Evolutionary conservation across 2,888 invertebrate species (phyloP), one percentile per base, ranked within the genome.

Genomic region (Lampropteryx suffumata): DNA sequence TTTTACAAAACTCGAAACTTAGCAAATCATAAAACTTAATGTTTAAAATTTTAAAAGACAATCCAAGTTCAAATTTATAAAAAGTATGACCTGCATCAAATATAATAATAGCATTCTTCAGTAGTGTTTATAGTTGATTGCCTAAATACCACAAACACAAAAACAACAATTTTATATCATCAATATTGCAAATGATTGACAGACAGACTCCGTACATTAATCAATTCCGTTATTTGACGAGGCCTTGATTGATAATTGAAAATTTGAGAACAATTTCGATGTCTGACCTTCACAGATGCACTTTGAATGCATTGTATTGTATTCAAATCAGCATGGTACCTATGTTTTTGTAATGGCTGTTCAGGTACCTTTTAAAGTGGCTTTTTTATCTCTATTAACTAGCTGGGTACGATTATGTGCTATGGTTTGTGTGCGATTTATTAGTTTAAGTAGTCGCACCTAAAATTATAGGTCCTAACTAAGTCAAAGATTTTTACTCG

Each of bases 181-280:
- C 48, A 47, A 59, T 59, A 55, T 46, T 27, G 27, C 42, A 28
- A 17, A 30, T 62, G 57, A 62, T 59, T 62, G 62, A 62, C 62
- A 57, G 55, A 46, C 40, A 35, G 50, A 57, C 50, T 56, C 41
- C 27, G 29, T 39, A 34, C 49, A 53, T 55, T 45, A 49, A 55
- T 55, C 39, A 59, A 26, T 27, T 42, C 46, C 30, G 44, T 57
- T 58, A 37, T 40, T 36, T 43, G 46, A 48, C 29, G 35, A 32
- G 51, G 45, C 39, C 35, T 47, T 44, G 30, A 43, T 50, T 54
- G 36, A 57, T 59, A 42, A 56, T 58, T 54, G 49, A 53, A 55
- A 50, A 37, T 26, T 49, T 44, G 36, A 59, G 55, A 47, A 55
- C 51, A 57, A 50, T 12, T 26, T 1, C 9, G 6, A 3, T 27